A percentile compares a stretch with the other conserved stretches of the same genome.
These are phyloP conservation scores for Drosophila pseudotakahashii DNA, from an alignment of 2,888 invertebrate genomes.

Conservation along the genomic window DNA sequence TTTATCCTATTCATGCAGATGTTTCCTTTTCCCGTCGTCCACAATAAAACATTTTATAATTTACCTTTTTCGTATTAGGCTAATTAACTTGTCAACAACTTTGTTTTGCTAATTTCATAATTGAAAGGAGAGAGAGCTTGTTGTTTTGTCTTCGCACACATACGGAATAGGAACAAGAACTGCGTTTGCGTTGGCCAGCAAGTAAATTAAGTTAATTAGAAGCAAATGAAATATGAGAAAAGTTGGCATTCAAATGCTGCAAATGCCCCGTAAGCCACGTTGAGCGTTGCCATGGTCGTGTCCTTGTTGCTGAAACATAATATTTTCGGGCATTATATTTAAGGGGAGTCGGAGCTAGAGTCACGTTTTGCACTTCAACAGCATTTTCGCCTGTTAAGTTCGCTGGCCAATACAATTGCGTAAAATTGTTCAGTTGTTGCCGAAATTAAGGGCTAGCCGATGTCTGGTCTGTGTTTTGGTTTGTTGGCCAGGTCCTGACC, in stretches of 20 bases:
- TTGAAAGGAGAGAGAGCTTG: conserved; percentile 38
- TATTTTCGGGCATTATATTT: conserved; percentile 62
- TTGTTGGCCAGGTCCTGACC: conserved; percentile 19
- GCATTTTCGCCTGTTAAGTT: conserved; percentile 68
- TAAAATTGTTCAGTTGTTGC: conserved; percentile 65
- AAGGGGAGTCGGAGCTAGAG: conserved; percentile 33
- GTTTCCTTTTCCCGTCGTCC: neutral
- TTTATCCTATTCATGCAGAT: neutral
- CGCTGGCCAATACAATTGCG: conserved; percentile 67
- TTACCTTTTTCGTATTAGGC: conserved; percentile 29
- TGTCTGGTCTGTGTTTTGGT: conserved; percentile 33
- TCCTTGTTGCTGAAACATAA: conserved; percentile 41
- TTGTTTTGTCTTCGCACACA: conserved; percentile 28
- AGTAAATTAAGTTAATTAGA: conserved; percentile 73
- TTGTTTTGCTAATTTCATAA: conserved; percentile 36
- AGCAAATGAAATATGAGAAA: conserved; percentile 70
- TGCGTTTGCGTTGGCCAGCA: conserved; percentile 26
- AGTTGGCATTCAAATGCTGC: conserved; percentile 65
- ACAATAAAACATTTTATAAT: conserved; percentile 29
- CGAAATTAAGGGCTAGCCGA: conserved; percentile 54
- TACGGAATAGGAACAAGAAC: conserved; percentile 23
- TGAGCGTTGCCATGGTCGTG: conserved; percentile 34
- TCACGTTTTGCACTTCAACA: conserved; percentile 72
- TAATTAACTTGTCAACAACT: conserved; percentile 35
- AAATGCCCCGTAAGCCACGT: conserved; percentile 55